These are phyloP conservation scores for Forbesichthys agassizii DNA, from an alignment of 2,113 vertebrate species.

Conservation along the genomic window DNA sequence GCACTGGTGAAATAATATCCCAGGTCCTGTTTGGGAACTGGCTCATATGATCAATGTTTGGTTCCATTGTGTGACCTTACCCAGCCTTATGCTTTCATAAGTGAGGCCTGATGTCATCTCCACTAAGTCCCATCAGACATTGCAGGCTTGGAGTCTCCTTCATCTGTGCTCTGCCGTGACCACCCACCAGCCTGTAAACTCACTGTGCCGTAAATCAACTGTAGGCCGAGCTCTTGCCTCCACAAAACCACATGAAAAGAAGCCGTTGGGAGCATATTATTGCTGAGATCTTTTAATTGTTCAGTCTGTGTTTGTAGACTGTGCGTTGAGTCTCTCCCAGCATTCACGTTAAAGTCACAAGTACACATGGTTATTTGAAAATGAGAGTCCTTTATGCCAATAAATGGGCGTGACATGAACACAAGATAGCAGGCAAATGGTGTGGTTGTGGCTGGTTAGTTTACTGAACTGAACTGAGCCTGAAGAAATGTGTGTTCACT, in stretches of 20 bases:
- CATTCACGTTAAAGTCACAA: background rate
- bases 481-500: background rate
- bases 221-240: background rate
- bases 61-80: constrained; percentile 3
- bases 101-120: constrained; percentile 7
- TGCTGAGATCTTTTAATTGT: background rate
- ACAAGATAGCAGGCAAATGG: background rate
- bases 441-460: background rate
- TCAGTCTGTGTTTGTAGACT: constrained; percentile 2
- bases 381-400: background rate
- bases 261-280: background rate
- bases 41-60: constrained; percentile 1
- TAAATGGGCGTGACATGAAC: background rate
- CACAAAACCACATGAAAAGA: background rate
- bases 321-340: background rate
- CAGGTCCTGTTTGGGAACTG: background rate
- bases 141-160: background rate
- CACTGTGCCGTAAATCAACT: background rate
- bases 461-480: background rate
- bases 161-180: background rate
- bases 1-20: background rate
- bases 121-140: constrained; percentile 2
- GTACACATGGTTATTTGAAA: background rate
- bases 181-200: constrained; percentile 7
- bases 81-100: constrained; percentile 6